A percentile compares a stretch with the other conserved stretches of the same genome.
phyloP scores from a whole-genome alignment of 2,797 vertebrate genomes.

The Gorsachius magnificus region DNA sequence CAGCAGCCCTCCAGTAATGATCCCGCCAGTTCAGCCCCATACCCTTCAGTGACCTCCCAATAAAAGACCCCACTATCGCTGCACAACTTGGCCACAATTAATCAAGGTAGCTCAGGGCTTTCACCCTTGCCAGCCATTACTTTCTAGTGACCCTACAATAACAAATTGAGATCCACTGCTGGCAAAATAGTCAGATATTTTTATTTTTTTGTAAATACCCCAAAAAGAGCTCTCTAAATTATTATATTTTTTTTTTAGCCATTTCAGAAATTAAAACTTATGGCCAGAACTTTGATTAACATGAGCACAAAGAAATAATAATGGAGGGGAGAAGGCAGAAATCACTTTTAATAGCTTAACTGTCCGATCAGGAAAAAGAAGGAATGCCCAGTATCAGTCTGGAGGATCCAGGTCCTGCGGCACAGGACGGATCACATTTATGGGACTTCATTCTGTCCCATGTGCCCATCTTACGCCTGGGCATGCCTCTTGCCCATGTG shows the following conservation, averaged over 20 bases:
- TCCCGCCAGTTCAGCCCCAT: constrained; percentile 21
- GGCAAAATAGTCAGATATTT: background rate
- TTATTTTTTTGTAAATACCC: background rate
- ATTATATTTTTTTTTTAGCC: background rate
- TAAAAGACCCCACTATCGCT: constrained; percentile 55
- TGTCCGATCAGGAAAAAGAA: background rate
- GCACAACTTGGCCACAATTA: constrained; percentile 25
- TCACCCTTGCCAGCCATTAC: constrained; percentile 41
- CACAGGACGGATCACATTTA: background rate
- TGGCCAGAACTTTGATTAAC: background rate
- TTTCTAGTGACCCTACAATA: constrained; percentile 34
- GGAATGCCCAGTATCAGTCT: background rate
- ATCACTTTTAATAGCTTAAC: background rate
- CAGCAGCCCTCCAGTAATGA: constrained; percentile 50
- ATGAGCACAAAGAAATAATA: background rate
- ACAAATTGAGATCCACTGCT: background rate
- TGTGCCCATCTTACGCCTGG: background rate
- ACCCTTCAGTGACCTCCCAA: constrained; percentile 52
- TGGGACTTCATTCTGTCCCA: background rate
- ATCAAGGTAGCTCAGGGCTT: constrained; percentile 36
- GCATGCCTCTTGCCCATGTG: background rate
- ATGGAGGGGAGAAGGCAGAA: background rate
- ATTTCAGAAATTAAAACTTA: background rate
- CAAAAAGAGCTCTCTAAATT: background rate
- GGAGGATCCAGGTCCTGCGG: background rate